Conservation (phyloP, 2,113 vertebrate genomes). For the Brachionichthys hirsutus region DNA sequence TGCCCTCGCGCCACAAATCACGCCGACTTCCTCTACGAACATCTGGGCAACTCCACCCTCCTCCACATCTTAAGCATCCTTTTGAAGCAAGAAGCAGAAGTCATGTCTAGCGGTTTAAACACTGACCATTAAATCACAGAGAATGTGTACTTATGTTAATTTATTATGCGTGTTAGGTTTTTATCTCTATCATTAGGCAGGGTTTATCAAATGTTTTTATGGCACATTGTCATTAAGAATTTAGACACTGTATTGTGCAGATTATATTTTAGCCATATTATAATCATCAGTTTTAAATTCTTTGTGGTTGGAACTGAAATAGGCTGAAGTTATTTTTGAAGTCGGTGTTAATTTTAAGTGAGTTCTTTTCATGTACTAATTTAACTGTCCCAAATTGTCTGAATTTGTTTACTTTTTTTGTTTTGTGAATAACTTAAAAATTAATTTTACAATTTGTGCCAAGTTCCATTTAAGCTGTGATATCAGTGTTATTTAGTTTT, state of each 20-base stretch:
- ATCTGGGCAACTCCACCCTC: slow-evolving; percentile 1
- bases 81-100: background rate
- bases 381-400: slow-evolving; percentile 11
- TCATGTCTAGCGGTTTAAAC: background rate
- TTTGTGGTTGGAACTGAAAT: slow-evolving; percentile 1
- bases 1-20: slow-evolving; percentile 10
- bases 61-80: slow-evolving; percentile 14
- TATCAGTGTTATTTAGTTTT: slow-evolving; percentile 10
- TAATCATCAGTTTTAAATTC: background rate
- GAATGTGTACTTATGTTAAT: slow-evolving; percentile 34
- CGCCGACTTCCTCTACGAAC: slow-evolving; percentile 4
- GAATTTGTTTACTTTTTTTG: slow-evolving; percentile 23
- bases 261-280: slow-evolving; percentile 21
- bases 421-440: slow-evolving; percentile 41
- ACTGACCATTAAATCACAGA: slow-evolving; percentile 19
- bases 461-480: slow-evolving; percentile 13
- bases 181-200: background rate
- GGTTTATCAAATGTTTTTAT: slow-evolving; percentile 42
- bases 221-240: slow-evolving; percentile 19
- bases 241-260: slow-evolving; percentile 7
- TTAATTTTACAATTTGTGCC: slow-evolving; percentile 35
- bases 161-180: slow-evolving; percentile 22
- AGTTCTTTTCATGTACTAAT: slow-evolving; percentile 26
- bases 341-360: slow-evolving; percentile 10
- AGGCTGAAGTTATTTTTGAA: background rate